Base-by-base conservation (phyloP, 2,113 vertebrate genomes). In the Agelaius tricolor region DNA sequence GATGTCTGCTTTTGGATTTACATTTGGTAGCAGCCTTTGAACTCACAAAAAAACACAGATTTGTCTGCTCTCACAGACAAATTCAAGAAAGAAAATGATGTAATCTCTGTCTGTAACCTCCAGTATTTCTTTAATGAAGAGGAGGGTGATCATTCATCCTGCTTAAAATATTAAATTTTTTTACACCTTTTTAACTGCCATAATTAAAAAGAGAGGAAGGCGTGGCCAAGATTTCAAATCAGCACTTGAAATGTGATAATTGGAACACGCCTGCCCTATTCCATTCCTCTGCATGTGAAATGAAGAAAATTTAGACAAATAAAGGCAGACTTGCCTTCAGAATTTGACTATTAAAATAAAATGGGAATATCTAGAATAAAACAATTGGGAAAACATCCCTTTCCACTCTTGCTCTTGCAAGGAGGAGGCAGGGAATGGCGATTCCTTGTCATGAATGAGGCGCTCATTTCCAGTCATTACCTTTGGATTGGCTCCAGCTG, bases 171-270 rank as follows among this genome's bases (percentile, higher is more conserved):
- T 1, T n/a, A 30, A 15, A 9, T 9, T 1, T 13, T 75, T 88
- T 76, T 20, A 37, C 39, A 59, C 13, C 2, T 37, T 6, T 66
- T 77, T 35, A 67, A 33, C n/a, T 67, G 33, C 6, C 39, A 37
- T 33, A 71, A 78, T 61, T 72, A 65, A 81, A 88, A 87, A 81
- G 57, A 72, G 69, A 65, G 19, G 73, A 75, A 94, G 35, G 39
- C 18, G 54, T 65, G 80, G 31, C 71, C 85, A n/a, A 89, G 51
- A 39, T 77, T 74, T 65, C 52, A 72, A 82, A 54, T 28, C 43
- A 9, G 46, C 15, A 6, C 18, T 6, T 71, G 55, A 74, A 24
- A 13, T 33, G 47, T 28, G 47, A 41, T 27, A 23, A 59, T 59
- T 44, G 17, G 33, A 68, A 14, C 27, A 26, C 13, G 16, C 47